Base-by-base conservation (phyloP, 2,888 invertebrate species). In the Hemaris fuciformis region DNA sequence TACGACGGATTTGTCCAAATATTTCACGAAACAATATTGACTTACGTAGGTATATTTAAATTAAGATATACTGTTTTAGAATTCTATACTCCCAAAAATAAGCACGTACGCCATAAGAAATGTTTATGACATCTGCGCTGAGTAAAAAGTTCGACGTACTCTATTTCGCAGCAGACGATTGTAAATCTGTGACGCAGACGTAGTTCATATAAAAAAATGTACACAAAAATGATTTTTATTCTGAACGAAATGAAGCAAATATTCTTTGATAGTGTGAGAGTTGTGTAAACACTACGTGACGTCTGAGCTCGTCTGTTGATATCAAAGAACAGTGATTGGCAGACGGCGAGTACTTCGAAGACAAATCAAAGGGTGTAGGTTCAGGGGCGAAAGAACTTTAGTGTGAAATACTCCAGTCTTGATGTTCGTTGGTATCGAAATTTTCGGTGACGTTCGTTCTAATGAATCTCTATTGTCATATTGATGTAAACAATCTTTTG, bases 261-360 rank as follows among this genome's bases (percentile, higher is more conserved):
- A 53, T 53, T 31, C 53, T 31, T 53, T 18, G 53, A 18, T 27
- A 53, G 18, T 18, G 18, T 53, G 53, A 27, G 27, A 27, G n/a
- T 18, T 53, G 27, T 53, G 53, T 53, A 53, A 53, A 53, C 27
- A 53, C 18, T 18, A 53, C 31, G 53, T 53, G 53, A 31, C 18
- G 45, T 45, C 45, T 27, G 53, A 8, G 10, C 31, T 15, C n/a
- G n/a, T n/a, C 31, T 27, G 15, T 31, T 53, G 53, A 18, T 53
- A 27, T 53, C 53, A 53, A 53, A 27, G 53, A 53, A 18, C 31
- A 53, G 27, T 53, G 53, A 53, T 53, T 53, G 53, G 31, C 53
- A 53, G 53, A 53, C 53, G 31, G 10, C 53, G 7, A 1, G 10
- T 18, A 31, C 27, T n/a, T n/a, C 18, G 27, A 18, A 18, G 20